A percentile compares a stretch with the other conserved stretches of the same genome.
Conservation (phyloP, 2,797 vertebrate species). For the Sparidentex hasta region DNA sequence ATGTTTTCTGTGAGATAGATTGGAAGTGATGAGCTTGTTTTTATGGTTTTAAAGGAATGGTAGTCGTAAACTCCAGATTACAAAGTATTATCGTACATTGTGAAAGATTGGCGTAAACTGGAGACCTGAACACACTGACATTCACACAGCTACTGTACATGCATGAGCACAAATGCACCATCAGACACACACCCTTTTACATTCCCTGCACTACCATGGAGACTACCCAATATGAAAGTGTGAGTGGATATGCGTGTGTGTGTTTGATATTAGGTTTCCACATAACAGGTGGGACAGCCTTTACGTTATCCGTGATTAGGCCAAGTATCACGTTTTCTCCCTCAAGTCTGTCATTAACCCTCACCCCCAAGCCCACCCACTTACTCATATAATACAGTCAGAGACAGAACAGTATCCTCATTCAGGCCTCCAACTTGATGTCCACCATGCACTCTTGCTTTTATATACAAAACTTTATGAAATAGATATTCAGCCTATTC, state of each 20-base stretch:
- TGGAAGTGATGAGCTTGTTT: conserved; percentile 27
- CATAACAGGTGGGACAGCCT: conserved; percentile 82
- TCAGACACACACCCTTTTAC: conserved; percentile 25
- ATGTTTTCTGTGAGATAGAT: background rate
- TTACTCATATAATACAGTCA: conserved; percentile 19
- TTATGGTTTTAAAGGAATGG: conserved; percentile 56
- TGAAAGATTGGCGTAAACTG: conserved; percentile 53
- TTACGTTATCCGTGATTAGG: conserved; percentile 73
- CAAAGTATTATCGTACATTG: conserved; percentile 31
- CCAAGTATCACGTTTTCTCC: conserved; percentile 70
- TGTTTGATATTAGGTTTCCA: conserved; percentile 76
- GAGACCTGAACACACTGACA: conserved; percentile 12
- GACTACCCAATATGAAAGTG: conserved; percentile 20
- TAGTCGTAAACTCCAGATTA: conserved; percentile 51
- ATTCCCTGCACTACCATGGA: conserved; percentile 30
- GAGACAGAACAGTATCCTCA: background rate
- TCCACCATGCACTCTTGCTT: background rate
- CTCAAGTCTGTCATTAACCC: conserved; percentile 57
- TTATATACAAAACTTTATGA: background rate
- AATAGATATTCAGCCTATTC: background rate
- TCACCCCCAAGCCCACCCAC: conserved; percentile 3
- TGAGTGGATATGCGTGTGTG: conserved; percentile 26
- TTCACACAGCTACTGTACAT: conserved; percentile 5
- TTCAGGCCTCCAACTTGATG: background rate
- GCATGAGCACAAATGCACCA: conserved; percentile 21